phyloP scores from a whole-genome alignment of 2,888 invertebrate genomes.

The Leucania comma region DNA sequence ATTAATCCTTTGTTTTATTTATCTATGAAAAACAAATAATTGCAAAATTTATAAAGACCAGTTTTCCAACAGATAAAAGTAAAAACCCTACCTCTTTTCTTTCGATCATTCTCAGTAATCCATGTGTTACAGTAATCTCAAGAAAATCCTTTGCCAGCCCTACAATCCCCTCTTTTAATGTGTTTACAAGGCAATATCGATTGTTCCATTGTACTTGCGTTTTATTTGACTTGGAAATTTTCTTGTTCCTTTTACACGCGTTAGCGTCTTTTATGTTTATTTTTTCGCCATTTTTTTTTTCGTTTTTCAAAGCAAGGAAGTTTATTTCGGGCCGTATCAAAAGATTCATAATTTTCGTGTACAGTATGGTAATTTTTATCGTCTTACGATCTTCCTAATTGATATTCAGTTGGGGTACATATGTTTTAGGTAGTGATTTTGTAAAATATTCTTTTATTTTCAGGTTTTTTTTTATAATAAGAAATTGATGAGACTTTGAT shows the following conservation, averaged over 20 bases:
- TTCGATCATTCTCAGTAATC: constrained; percentile 50
- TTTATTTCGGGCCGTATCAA: constrained; percentile 57
- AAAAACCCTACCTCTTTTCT: constrained; percentile 28
- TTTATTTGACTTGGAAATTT: constrained; percentile 90
- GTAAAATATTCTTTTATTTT: constrained; percentile 6
- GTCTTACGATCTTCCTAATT: constrained; percentile 50
- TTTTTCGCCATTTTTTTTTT: constrained; percentile 64
- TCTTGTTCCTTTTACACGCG: constrained; percentile 77
- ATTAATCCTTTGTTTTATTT: no score
- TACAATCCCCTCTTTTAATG: constrained; percentile 84
- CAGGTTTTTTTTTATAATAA: background rate
- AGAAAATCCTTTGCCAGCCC: constrained; percentile 56
- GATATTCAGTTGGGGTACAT: constrained; percentile 54
- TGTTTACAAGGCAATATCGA: constrained; percentile 90
- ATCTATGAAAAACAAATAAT: no score
- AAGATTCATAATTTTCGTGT: constrained; percentile 63
- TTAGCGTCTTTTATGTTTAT: constrained; percentile 75
- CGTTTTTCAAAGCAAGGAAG: constrained; percentile 31
- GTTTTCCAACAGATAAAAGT: constrained; percentile 1
- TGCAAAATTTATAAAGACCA: no score
- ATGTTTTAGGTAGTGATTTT: constrained; percentile 35
- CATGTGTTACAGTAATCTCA: constrained; percentile 60
- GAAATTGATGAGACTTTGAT: background rate
- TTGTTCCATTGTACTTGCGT: constrained; percentile 84
- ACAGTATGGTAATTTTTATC: constrained; percentile 65